Percentiles rank a stretch among this genome's conserved stretches.
Evolutionary conservation across 2,888 invertebrate species (phyloP).

Genomic region (Mimas tiliae): DNA sequence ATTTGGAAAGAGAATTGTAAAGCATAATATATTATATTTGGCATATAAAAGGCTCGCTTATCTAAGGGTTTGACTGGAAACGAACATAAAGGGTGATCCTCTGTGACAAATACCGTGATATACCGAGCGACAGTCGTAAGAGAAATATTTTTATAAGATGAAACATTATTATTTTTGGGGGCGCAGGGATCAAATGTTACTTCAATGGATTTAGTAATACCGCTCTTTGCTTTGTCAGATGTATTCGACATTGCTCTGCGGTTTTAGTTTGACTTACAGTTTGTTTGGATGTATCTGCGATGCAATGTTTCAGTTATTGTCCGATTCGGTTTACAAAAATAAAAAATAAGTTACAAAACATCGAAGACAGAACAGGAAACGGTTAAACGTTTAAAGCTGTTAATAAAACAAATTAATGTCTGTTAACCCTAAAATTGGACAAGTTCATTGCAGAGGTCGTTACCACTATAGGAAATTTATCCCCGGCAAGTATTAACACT

Average conservation of each 20-base stretch:
- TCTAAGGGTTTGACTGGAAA: slow-evolving; percentile 85
- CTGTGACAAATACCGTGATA: slow-evolving; percentile 85
- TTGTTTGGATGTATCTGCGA: background rate
- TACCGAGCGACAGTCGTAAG: slow-evolving; percentile 83
- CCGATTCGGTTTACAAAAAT: slow-evolving; percentile 33
- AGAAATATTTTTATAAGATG: slow-evolving; percentile 85
- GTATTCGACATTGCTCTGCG: slow-evolving; percentile 39
- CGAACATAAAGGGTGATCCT: slow-evolving; percentile 85
- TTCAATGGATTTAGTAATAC: slow-evolving; percentile 75
- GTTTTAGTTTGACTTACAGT: slow-evolving; percentile 34
- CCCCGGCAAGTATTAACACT: slow-evolving; percentile 81
- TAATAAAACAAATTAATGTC: slow-evolving; percentile 83
- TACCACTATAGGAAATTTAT: slow-evolving; percentile 83
- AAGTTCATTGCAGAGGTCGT: slow-evolving; percentile 84
- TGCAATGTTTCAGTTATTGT: slow-evolving; percentile 4
- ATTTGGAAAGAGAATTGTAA: slow-evolving; percentile 71
- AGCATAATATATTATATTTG: slow-evolving; percentile 85
- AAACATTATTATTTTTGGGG: slow-evolving; percentile 85
- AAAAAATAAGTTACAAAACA: slow-evolving; percentile 65
- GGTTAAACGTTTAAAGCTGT: slow-evolving; percentile 75
- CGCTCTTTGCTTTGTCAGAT: slow-evolving; percentile 32
- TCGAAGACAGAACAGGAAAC: slow-evolving; percentile 74
- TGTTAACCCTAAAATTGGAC: slow-evolving; percentile 83
- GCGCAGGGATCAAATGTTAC: slow-evolving; percentile 76
- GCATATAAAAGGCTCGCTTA: slow-evolving; percentile 85